phyloP scores from a whole-genome alignment of 2,113 vertebrate genomes.

The Colius striatus region DNA sequence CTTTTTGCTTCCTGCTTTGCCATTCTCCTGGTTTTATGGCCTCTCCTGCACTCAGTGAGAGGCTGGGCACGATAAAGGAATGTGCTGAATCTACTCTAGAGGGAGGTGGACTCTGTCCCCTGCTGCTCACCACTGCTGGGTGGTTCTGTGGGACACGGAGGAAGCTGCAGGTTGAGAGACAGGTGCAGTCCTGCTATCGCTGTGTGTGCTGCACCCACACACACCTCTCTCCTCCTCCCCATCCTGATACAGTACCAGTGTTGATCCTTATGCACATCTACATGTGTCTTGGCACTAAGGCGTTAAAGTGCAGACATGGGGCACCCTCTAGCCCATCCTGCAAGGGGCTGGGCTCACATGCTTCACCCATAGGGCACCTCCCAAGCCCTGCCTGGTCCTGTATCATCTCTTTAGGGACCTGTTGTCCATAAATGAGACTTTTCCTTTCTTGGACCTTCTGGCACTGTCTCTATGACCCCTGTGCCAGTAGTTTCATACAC shows the following conservation, averaged over 20 bases:
- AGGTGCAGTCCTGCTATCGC: neutral
- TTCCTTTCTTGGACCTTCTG: neutral
- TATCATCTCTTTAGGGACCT: neutral
- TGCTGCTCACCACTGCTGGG: neutral
- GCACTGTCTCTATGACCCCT: neutral
- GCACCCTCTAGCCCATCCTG: neutral
- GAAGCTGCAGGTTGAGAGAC: neutral
- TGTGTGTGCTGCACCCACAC: rapidly evolving
- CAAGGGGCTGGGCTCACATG: neutral
- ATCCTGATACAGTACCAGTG: rapidly evolving
- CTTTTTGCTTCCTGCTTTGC: neutral
- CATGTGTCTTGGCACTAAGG: rapidly evolving
- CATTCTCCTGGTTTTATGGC: neutral
- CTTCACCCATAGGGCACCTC: neutral
- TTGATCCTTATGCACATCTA: rapidly evolving
- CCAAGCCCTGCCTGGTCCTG: neutral
- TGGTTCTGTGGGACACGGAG: rapidly evolving
- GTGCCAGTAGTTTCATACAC: neutral
- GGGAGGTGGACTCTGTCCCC: neutral
- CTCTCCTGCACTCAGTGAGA: neutral
- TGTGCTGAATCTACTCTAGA: neutral
- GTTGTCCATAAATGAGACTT: neutral
- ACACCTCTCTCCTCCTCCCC: neutral
- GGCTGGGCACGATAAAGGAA: neutral
- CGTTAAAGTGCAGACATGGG: neutral